Conservation (phyloP, 2,113 vertebrate species). For the Hippotragus niger region DNA sequence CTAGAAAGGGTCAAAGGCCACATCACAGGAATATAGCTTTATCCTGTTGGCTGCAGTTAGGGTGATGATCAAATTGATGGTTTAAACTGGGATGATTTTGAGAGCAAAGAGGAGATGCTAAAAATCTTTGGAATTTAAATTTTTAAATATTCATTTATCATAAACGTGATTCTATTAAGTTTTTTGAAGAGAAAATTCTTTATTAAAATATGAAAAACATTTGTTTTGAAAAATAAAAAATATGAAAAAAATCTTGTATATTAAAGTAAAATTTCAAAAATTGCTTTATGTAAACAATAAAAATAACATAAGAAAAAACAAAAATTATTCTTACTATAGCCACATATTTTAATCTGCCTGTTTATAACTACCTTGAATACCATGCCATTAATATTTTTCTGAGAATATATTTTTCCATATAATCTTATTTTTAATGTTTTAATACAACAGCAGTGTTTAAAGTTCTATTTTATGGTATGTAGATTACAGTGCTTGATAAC, state of each 20-base stretch:
- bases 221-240: not conserved
- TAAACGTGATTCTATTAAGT: not conserved
- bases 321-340: not conserved
- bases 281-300: not conserved
- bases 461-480: not conserved
- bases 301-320: not conserved
- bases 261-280: not conserved
- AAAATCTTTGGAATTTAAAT: not conserved
- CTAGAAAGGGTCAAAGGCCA: not conserved
- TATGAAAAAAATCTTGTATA: not conserved
- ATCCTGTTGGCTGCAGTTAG: not conserved
- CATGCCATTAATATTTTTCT: not conserved
- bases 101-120: not conserved
- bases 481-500: constrained; percentile 26
- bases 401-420: not conserved
- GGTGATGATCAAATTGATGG: not conserved
- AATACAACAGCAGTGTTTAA: not conserved
- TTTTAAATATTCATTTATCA: not conserved
- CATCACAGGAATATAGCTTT: not conserved
- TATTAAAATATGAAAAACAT: not conserved
- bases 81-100: not conserved
- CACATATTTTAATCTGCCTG: not conserved
- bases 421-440: constrained; percentile 17
- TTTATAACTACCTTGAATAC: not conserved
- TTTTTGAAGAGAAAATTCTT: not conserved